Percentiles rank a stretch among this genome's conserved stretches.
phyloP scores from a whole-genome alignment of 64 coral and sea anemone species.

The Trachythela sp. region DNA sequence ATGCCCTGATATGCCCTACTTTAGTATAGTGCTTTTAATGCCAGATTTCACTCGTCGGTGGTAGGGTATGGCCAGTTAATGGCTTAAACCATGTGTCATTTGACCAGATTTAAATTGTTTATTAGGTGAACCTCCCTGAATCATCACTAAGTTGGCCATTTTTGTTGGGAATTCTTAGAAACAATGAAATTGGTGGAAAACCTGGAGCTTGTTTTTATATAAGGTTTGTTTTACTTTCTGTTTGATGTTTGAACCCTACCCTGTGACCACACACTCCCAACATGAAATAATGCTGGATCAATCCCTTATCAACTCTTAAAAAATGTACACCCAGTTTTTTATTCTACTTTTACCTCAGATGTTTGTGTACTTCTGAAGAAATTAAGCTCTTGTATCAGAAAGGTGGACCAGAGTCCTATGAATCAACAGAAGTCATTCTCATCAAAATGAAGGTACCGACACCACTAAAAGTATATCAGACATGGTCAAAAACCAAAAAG shows the following conservation, averaged over 20 bases:
- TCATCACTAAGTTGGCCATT: neutral
- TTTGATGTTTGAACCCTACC: neutral
- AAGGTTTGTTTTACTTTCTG: neutral
- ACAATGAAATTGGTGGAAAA: constrained; percentile 9
- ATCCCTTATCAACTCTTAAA: neutral
- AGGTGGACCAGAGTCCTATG: constrained; percentile 3
- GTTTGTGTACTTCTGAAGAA: neutral
- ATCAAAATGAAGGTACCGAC: neutral
- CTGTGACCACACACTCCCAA: neutral
- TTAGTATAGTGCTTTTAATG: too few relatives aligned
- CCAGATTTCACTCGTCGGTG: too few relatives aligned
- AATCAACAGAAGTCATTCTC: neutral
- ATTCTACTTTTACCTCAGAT: neutral
- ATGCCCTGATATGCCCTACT: too few relatives aligned
- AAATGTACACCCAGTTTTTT: neutral
- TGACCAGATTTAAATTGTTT: neutral
- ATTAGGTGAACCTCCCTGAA: neutral
- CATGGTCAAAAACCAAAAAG: too few relatives aligned
- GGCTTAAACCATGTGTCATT: too few relatives aligned
- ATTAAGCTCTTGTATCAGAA: neutral
- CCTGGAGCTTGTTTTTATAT: constrained; percentile 3
- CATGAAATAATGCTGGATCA: neutral
- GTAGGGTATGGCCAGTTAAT: too few relatives aligned
- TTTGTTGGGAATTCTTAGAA: neutral
- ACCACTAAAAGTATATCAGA: too few relatives aligned